These are phyloP conservation scores for Pygoscelis adeliae DNA, from an alignment of 2,113 vertebrate species.

Conservation along the genomic window DNA sequence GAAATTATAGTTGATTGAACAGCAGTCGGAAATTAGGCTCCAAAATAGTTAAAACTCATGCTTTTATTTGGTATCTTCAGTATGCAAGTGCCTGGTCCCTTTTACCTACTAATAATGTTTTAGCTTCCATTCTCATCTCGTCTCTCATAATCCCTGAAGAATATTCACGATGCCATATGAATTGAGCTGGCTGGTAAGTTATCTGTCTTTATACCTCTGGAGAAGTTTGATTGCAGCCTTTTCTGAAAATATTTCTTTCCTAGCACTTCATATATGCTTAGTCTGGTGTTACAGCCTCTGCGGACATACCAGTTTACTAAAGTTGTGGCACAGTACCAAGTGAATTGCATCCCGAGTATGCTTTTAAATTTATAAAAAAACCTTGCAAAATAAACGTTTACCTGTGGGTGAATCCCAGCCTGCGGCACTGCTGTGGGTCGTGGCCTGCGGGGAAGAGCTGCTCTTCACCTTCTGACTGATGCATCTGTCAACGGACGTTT, in stretches of 20 bases:
- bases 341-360: neutral
- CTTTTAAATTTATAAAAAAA: neutral
- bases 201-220: neutral
- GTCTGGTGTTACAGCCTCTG: neutral
- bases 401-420: neutral
- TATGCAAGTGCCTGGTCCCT: neutral
- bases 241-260: neutral
- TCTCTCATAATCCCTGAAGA: neutral
- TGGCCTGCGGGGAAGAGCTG: neutral
- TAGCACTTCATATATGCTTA: neutral
- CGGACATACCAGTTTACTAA: accelerated
- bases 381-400: neutral
- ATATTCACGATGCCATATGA: neutral
- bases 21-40: neutral
- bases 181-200: slow-evolving; percentile 47
- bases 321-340: neutral
- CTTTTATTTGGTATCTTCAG: neutral
- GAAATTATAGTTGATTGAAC: neutral
- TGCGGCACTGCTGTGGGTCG: neutral
- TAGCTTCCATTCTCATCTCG: neutral
- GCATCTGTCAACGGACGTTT: neutral
- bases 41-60: neutral
- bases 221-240: neutral
- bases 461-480: neutral
- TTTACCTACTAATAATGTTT: neutral